A percentile compares a stretch with the other conserved stretches of the same genome.
These are phyloP conservation scores for Dromiciops gliroides DNA, from an alignment of 2,113 vertebrate genomes.

Conservation along the genomic window DNA sequence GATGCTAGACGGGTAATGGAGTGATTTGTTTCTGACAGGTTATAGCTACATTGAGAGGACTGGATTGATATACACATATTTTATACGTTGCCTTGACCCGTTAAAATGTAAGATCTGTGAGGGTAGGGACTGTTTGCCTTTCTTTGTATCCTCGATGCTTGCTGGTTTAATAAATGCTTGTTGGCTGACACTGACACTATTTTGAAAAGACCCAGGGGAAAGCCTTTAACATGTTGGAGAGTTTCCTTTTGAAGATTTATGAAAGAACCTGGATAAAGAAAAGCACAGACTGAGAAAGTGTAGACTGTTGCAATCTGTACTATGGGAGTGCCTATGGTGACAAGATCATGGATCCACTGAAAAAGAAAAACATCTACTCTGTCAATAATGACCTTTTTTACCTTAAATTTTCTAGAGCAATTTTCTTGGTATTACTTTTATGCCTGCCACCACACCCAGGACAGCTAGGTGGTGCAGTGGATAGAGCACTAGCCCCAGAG, in stretches of 20 bases:
- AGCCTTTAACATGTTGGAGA: neutral
- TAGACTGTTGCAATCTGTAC: neutral
- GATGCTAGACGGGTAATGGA: neutral
- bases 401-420: neutral
- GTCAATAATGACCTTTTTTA: neutral
- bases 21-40: neutral
- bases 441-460: neutral
- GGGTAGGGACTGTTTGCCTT: neutral
- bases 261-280: neutral
- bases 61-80: neutral
- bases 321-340: neutral
- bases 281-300: neutral
- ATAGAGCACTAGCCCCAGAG: too few relatives aligned
- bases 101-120: neutral
- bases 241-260: neutral
- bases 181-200: neutral
- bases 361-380: neutral
- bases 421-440: neutral
- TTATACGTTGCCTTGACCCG: neutral
- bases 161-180: neutral
- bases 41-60: neutral
- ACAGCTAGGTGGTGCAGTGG: too few relatives aligned
- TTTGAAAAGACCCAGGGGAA: too few relatives aligned
- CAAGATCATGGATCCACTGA: neutral
- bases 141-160: neutral